Conservation (phyloP, 2,797 vertebrate genomes). For the Pterois miles region DNA sequence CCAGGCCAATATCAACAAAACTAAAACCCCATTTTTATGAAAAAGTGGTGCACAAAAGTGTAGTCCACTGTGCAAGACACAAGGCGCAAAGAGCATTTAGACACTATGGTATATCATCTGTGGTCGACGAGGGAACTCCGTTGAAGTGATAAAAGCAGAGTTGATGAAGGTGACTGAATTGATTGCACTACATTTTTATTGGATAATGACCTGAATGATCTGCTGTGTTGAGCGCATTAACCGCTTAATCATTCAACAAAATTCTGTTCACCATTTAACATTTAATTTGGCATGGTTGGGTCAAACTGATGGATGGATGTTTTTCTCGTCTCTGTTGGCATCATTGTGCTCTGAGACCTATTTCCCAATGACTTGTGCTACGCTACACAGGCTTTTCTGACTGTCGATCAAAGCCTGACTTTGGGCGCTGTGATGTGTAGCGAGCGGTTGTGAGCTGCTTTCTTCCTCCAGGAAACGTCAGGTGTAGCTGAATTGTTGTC, state of each 20-base stretch:
- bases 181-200: no score
- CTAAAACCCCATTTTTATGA: constrained; percentile 1
- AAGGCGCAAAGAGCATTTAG: background rate
- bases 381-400: no score
- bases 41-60: background rate
- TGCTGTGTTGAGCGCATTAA: background rate
- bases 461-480: no score
- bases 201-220: no score
- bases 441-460: no score
- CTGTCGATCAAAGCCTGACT: no score
- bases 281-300: background rate
- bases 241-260: background rate
- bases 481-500: no score
- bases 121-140: no score
- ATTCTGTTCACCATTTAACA: background rate
- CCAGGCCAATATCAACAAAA: background rate
- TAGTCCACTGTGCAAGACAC: background rate
- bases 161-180: background rate
- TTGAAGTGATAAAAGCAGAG: background rate
- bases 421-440: no score
- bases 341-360: no score
- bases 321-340: no score
- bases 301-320: background rate
- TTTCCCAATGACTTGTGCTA: no score
- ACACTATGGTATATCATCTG: background rate